phyloP scores from a whole-genome alignment of 1,140 invertebrate genomes.

The Procambarus clarkii region DNA sequence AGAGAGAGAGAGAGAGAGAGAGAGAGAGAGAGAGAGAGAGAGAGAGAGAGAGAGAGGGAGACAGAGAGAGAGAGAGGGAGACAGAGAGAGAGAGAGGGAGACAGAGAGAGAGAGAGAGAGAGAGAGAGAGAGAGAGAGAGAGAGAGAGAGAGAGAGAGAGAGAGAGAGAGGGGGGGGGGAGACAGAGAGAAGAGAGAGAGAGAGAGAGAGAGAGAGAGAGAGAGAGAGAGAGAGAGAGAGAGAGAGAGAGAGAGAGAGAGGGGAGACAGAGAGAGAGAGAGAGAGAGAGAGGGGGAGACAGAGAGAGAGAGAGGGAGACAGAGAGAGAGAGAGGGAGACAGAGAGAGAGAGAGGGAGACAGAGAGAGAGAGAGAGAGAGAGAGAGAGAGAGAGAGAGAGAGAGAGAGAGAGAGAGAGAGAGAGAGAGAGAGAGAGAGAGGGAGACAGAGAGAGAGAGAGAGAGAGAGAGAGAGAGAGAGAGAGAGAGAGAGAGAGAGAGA shows the following conservation, averaged over 20 bases:
- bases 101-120: not conserved
- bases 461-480: conserved; percentile 32
- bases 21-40: not conserved
- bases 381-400: conserved; percentile 30
- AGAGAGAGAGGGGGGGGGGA: not conserved
- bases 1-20: not conserved
- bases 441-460: not conserved
- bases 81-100: not conserved
- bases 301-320: too few relatives aligned
- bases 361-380: conserved; percentile 15
- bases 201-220: not conserved
- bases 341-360: too few relatives aligned
- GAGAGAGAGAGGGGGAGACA: too few relatives aligned
- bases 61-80: too few relatives aligned
- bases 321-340: too few relatives aligned
- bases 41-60: not conserved
- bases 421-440: not conserved
- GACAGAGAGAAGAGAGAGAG: not conserved
- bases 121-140: not conserved
- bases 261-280: too few relatives aligned
- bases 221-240: not conserved
- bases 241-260: too few relatives aligned
- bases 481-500: not conserved
- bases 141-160: not conserved
- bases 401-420: conserved; percentile 28